Percentiles rank a stretch among this genome's conserved stretches.
phyloP scores from a whole-genome alignment of 2,797 vertebrate genomes.

The Chiloscyllium punctatum region DNA sequence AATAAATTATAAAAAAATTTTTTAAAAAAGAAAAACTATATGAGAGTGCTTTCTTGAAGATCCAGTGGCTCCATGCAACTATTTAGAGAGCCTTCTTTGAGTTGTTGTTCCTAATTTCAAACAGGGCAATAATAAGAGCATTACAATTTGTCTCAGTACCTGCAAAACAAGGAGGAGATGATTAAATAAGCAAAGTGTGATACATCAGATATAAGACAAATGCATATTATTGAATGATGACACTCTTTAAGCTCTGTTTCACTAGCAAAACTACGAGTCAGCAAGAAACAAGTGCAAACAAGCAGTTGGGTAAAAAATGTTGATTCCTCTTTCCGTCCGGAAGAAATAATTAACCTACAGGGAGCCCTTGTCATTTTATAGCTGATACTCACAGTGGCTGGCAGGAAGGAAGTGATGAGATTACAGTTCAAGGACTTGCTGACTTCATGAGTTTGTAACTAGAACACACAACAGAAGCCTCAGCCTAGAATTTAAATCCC shows the following conservation, averaged over 20 bases:
- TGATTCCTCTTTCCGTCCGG: background rate
- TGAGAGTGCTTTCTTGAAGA: background rate
- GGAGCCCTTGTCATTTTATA: background rate
- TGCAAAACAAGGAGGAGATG: background rate
- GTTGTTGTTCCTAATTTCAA: background rate
- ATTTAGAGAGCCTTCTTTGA: background rate
- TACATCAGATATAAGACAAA: background rate
- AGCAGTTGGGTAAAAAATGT: background rate
- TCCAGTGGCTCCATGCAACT: background rate
- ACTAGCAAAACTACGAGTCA: background rate
- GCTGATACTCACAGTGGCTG: background rate
- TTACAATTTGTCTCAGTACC: background rate
- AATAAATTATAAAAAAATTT: too few relatives aligned
- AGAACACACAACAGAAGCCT: background rate
- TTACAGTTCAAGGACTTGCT: background rate
- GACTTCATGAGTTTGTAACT: background rate
- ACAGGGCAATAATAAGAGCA: background rate
- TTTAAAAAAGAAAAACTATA: background rate
- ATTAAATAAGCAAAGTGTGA: background rate
- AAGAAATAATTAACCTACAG: constrained; percentile 20
- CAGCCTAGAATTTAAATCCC: background rate
- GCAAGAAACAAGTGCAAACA: constrained; percentile 19
- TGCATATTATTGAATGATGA: background rate
- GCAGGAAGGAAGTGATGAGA: constrained; percentile 17
- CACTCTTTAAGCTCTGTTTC: background rate